Percentiles rank a stretch among this genome's conserved stretches.
Conservation (phyloP, 2,797 vertebrate species). For the Liasis olivaceus region DNA sequence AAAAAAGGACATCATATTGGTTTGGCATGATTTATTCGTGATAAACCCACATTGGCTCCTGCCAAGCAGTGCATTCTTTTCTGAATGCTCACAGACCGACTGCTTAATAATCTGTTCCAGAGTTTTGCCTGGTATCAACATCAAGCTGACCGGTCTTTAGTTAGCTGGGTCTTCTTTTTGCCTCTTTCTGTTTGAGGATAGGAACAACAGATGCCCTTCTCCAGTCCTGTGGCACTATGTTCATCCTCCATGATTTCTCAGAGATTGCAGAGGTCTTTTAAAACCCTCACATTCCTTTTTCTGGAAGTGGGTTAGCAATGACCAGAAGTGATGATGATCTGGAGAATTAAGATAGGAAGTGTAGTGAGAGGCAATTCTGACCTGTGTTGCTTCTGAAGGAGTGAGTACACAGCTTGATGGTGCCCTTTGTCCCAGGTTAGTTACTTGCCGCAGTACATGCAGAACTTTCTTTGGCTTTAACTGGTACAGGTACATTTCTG, state of each 20-base stretch:
- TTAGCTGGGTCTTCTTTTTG: neutral
- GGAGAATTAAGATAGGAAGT: neutral
- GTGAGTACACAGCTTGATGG: too few relatives aligned
- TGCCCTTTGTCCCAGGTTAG: too few relatives aligned
- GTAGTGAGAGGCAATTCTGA: neutral
- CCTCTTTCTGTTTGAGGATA: neutral
- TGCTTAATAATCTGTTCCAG: neutral
- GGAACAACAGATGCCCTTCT: neutral
- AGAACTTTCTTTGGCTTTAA: neutral
- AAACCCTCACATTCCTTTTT: neutral
- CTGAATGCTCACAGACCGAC: neutral
- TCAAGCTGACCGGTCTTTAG: neutral
- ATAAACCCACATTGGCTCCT: neutral
- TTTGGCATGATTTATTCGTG: neutral
- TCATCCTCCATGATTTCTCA: neutral
- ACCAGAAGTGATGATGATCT: neutral
- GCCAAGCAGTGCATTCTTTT: neutral
- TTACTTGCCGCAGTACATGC: too few relatives aligned
- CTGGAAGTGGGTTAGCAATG: neutral
- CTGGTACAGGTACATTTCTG: neutral
- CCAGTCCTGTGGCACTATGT: neutral
- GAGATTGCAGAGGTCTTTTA: neutral
- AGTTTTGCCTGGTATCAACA: neutral
- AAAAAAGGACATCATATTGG: neutral
- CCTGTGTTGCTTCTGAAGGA: neutral